Percentiles rank a stretch among this genome's conserved stretches.
Evolutionary conservation across 2,888 invertebrate species (phyloP).

Genomic region (Argyresthia albistria): DNA sequence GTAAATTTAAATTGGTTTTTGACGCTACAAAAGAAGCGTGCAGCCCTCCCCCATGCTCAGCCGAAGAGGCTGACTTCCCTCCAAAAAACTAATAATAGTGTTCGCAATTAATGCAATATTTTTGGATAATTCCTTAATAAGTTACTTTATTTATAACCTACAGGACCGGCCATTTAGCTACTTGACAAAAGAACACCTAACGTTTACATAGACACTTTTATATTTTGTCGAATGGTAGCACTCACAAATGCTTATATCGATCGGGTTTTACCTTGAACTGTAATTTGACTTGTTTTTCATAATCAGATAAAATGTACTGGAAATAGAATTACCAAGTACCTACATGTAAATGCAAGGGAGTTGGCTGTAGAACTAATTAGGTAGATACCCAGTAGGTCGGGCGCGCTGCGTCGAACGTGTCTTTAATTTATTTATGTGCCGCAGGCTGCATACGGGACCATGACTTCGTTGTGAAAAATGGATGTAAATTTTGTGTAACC

Average conservation of each 20-base stretch:
- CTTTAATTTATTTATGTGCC: constrained; percentile 57
- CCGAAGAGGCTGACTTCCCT: constrained; percentile 39
- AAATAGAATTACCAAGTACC: no score
- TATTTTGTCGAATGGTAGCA: no score
- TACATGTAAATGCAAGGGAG: constrained; percentile 15
- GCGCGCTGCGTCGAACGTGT: constrained; percentile 45
- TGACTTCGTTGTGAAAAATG: constrained; percentile 39
- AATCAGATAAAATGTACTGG: not conserved
- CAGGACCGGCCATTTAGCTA: no score
- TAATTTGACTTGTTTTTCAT: no score
- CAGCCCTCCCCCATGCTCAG: constrained; percentile 29
- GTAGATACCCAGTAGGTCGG: constrained; percentile 29
- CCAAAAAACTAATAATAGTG: constrained; percentile 53
- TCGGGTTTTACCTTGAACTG: no score
- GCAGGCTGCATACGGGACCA: constrained; percentile 41
- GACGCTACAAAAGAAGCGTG: constrained; percentile 58
- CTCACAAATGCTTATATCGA: no score
- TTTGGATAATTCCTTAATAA: constrained; percentile 39
- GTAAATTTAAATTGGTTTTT: constrained; percentile 66
- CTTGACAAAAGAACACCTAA: no score
- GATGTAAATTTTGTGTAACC: constrained; percentile 12
- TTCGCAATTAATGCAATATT: no score
- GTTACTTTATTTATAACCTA: no score
- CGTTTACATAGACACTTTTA: no score
- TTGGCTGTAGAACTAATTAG: constrained; percentile 38